Evolutionary conservation across 2,888 invertebrate genomes (phyloP).

Genomic region (Epinotia brunnichana): DNA sequence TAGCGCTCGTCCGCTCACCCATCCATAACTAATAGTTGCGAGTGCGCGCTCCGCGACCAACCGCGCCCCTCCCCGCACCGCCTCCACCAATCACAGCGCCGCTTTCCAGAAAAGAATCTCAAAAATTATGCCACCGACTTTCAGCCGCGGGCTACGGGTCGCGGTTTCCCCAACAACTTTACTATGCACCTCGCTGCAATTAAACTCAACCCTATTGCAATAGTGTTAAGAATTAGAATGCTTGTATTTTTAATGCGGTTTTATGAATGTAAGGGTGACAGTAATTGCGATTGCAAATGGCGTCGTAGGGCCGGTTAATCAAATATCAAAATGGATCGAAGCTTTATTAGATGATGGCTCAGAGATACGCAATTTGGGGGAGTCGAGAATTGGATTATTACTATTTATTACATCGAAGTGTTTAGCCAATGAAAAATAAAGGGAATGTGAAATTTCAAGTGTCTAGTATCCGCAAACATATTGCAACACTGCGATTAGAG

Average conservation of each 20-base stretch:
- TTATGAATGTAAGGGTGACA: constrained; percentile 57
- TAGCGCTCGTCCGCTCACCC: constrained; percentile 66
- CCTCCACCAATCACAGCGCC: constrained; percentile 71
- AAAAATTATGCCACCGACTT: constrained; percentile 74
- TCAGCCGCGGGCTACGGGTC: constrained; percentile 70
- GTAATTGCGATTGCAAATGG: constrained; percentile 80
- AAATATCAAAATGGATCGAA: constrained; percentile 63
- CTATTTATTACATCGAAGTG: background rate
- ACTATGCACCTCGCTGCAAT: constrained; percentile 44
- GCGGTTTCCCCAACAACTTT: constrained; percentile 60
- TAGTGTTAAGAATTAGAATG: background rate
- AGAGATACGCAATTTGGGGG: constrained; percentile 33
- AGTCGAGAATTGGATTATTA: constrained; percentile 13
- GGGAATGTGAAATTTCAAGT: no score
- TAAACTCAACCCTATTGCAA: constrained; percentile 56
- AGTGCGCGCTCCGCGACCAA: constrained; percentile 78
- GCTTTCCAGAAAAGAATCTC: constrained; percentile 71
- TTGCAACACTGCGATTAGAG: background rate
- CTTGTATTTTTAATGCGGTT: constrained; percentile 26
- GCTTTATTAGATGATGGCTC: constrained; percentile 51
- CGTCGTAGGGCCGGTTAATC: constrained; percentile 64
- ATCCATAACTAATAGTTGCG: constrained; percentile 82
- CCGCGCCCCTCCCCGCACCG: constrained; percentile 56
- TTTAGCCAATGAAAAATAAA: background rate
- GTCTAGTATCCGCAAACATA: background rate